Percentiles rank a stretch among this genome's conserved stretches.
phyloP scores from a whole-genome alignment of 1,140 invertebrate genomes.

The Sarcophaga bullata region DNA sequence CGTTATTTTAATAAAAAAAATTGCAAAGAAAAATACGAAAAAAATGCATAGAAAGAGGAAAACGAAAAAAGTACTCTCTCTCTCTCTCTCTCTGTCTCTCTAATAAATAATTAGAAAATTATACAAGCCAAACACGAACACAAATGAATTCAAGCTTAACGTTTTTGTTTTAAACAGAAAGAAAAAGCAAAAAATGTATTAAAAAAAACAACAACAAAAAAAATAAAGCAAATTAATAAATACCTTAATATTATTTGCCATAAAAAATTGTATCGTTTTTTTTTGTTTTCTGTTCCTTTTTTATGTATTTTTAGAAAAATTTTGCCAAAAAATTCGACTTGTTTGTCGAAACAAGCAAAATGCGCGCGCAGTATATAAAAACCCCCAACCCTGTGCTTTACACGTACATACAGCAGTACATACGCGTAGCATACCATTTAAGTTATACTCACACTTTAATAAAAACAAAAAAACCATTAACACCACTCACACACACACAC shows the following conservation, averaged over 20 bases:
- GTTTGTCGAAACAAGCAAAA: background rate
- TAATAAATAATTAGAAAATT: background rate
- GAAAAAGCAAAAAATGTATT: background rate
- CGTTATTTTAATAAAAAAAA: background rate
- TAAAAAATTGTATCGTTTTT: background rate
- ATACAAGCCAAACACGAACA: background rate
- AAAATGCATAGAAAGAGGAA: background rate
- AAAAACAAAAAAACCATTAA: background rate
- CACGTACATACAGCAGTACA: too few relatives aligned
- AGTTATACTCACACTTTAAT: too few relatives aligned
- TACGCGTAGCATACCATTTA: too few relatives aligned
- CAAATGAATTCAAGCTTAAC: slow-evolving; percentile 19
- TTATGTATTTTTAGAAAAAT: slow-evolving; percentile 26
- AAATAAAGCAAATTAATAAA: slow-evolving; percentile 23
- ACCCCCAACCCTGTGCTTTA: too few relatives aligned
- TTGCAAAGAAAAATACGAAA: background rate
- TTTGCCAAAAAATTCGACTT: slow-evolving; percentile 20
- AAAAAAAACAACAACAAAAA: background rate
- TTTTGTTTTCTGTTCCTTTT: background rate
- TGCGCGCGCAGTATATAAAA: background rate
- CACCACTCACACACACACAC: background rate
- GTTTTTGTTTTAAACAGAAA: background rate
- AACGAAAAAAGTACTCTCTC: too few relatives aligned
- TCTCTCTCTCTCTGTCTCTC: background rate
- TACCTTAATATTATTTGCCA: slow-evolving; percentile 18